Base-by-base conservation (phyloP, 2,797 vertebrate species). In the Tympanoctomys barrerae region DNA sequence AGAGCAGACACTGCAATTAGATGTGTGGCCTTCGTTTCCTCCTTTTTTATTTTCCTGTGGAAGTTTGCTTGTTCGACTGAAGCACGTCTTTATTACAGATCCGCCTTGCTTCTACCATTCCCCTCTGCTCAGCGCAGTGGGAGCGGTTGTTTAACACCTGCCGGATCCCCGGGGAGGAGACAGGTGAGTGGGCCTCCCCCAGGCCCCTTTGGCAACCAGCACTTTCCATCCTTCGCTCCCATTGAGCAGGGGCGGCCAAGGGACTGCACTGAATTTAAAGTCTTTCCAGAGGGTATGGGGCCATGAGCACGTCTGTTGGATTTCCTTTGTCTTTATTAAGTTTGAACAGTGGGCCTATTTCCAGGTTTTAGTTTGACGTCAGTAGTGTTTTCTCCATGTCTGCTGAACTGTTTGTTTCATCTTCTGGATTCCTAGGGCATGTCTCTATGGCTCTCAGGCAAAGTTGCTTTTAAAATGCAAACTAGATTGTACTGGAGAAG, bases 71-170 rank as follows among this genome's bases (percentile, higher is more conserved):
- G 95, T 24, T 22, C 4, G 26, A 82, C 93, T 97, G 89, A 97
- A 88, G 90, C 18, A 0, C 78, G 0, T 97, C 97, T 97, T 36
- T 1, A 54, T 93, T 96, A 21, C 99, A 99, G 99, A 99, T 99
- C 97, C 99, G 98, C 98, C 99, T 99, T 98, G 54, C 99, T 93
- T 99, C 99, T 98, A 99, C 99, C 84, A 98, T 99, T 97, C 99
- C 99, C 1, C 99, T 99, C 97, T 99, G 99, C 98, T 99, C 99
- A 24, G 99, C 99, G 97, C 99, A 99, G 98, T 99, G 99, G 99
- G 99, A 99, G 98, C 98, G 99, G 89, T 99, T 99, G 99, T 99
- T 99, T 98, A 99, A 99, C 97, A 99, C 99, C 28, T 99, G 99
- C 89, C 99, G 99, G 82, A 94, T 99, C 96, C 99, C 99, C 0